A percentile compares a stretch with the other conserved stretches of the same genome.
Evolutionary conservation across 2,113 vertebrate genomes (phyloP).

Genomic region (Diadophis punctatus): DNA sequence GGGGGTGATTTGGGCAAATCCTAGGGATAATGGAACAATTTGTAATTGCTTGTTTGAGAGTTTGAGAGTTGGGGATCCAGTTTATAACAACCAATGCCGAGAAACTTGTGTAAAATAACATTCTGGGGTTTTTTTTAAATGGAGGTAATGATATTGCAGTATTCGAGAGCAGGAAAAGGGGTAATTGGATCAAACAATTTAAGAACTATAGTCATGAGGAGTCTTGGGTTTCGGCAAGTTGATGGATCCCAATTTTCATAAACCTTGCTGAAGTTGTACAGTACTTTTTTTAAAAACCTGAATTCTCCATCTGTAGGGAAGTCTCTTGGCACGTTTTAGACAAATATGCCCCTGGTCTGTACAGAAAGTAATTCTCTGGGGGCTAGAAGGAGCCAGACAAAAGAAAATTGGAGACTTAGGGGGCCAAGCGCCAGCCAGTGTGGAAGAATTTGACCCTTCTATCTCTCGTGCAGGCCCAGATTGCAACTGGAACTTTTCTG

Average conservation of each 20-base stretch:
- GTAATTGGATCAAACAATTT: background rate
- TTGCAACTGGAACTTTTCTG: background rate
- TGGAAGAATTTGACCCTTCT: background rate
- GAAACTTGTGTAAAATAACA: background rate
- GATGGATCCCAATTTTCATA: background rate
- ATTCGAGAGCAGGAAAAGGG: background rate
- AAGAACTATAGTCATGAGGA: background rate
- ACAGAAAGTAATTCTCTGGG: background rate
- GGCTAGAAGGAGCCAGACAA: background rate
- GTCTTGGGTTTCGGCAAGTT: background rate
- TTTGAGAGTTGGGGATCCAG: background rate
- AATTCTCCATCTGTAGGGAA: background rate
- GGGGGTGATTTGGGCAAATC: background rate
- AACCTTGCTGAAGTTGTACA: background rate
- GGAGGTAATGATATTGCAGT: background rate
- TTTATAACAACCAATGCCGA: background rate
- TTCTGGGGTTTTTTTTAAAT: background rate
- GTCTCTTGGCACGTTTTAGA: background rate
- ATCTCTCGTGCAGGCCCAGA: background rate
- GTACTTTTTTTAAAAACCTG: background rate
- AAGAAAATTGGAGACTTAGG: background rate
- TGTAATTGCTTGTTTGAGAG: background rate
- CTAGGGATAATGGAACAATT: background rate
- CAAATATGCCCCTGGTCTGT: background rate
- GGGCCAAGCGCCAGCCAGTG: background rate